Evolutionary conservation across 2,888 invertebrate species (phyloP).

Genomic region (Noctua fimbriata): DNA sequence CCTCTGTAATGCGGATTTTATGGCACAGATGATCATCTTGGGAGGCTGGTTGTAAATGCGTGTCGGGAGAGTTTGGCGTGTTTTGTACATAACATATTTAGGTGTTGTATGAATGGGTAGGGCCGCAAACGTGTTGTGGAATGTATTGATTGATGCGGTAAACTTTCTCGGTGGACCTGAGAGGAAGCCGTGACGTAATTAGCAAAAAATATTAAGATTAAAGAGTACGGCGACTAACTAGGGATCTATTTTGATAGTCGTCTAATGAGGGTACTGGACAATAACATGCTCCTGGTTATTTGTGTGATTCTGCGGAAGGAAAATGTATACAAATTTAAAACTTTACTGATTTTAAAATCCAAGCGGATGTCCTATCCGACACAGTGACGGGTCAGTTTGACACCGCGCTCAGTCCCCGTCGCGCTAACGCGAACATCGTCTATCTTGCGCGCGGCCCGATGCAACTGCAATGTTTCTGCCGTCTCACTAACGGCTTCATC

Average conservation of each 20-base stretch:
- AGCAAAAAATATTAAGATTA: not conserved
- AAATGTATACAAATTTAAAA: not conserved
- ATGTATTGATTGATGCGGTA: conserved; percentile 50
- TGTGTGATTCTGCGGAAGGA: not conserved
- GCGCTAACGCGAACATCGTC: conserved; percentile 36
- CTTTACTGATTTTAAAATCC: not conserved
- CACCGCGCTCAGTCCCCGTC: conserved; percentile 11
- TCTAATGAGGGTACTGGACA: too few species aligned
- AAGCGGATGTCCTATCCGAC: not conserved
- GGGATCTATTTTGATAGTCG: too few species aligned
- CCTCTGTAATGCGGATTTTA: conserved; percentile 61
- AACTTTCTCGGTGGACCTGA: conserved; percentile 26
- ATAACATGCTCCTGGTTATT: not conserved
- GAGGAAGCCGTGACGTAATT: conserved; percentile 17
- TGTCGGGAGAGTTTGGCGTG: conserved; percentile 26
- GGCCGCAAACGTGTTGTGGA: conserved; percentile 22
- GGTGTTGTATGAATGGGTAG: conserved; percentile 28
- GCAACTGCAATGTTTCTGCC: conserved; percentile 47
- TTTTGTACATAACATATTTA: conserved; percentile 45
- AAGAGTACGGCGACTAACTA: too few species aligned
- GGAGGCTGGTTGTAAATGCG: conserved; percentile 46
- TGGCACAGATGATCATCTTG: conserved; percentile 55
- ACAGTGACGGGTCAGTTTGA: conserved; percentile 31
- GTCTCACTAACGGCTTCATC: conserved; percentile 42
- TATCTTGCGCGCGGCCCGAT: conserved; percentile 39